Base-by-base conservation (phyloP, 2,888 invertebrate species). In the Archips xylosteana region DNA sequence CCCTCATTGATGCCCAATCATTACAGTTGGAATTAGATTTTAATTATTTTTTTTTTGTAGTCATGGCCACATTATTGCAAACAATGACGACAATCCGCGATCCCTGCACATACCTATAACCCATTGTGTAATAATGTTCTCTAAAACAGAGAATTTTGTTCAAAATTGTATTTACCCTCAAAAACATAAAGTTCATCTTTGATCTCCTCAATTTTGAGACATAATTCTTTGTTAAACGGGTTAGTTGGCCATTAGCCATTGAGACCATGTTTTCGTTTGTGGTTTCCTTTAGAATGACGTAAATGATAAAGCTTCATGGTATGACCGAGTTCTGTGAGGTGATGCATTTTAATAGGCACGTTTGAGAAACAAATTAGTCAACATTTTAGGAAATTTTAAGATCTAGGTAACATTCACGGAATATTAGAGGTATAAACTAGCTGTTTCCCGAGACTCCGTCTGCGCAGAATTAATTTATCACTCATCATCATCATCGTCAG, bases 261-360 rank as follows among this genome's bases (percentile, higher is more conserved):
- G 6, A 47, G 47, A 32, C 0, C 32, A 13, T 63, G 63, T 63
- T 63, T 63, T 47, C 47, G 47, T 63, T 63, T 47, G 45, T 32
- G 47, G 63, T 63, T 63, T 63, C 63, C 63, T 63, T 13, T 13
- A 13, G 2, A 12, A 13, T 63, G 63, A 63, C 63, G 63, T 63
- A 13, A 34, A 47, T 34, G 2, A 8, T 2, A 47, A 47, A 45
- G 1, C 13, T 63, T 63, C 32, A 47, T 32, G 32, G 47, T 32
- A 47, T 47, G 63, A n/a, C 34, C 0, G 32, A 15, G 54, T 54
- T 8, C 5, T 32, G 12, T 32, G 10, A 3, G 3, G 12, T 57
- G 57, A 57, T 57, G 57, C 57, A 57, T 57, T 12, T 57, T 3
- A 57, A 57, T 57, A 3, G 32, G 2, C 32, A 1, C 32, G 12